Percentiles rank a stretch among this genome's conserved stretches.
These are phyloP conservation scores for Andricus quercusramuli DNA, from an alignment of 2,888 invertebrate species.

Conservation along the genomic window DNA sequence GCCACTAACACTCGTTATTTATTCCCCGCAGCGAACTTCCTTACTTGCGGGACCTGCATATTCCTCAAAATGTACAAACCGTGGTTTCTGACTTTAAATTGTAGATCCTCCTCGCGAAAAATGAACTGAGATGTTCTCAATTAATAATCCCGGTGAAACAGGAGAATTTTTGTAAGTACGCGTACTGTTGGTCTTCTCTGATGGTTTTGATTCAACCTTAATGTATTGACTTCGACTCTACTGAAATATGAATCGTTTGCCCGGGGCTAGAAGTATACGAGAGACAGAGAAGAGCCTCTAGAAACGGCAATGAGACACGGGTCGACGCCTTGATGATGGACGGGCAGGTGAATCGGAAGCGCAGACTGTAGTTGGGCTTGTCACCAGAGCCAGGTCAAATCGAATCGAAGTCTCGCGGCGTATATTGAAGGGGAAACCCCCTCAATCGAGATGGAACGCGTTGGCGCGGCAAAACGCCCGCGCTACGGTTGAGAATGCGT, in stretches of 20 bases:
- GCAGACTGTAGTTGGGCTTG: slow-evolving; percentile 47
- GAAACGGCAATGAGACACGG: slow-evolving; percentile 45
- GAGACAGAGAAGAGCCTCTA: neutral
- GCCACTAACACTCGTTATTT: slow-evolving; percentile 40
- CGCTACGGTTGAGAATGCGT: slow-evolving; percentile 60
- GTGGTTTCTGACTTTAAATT: neutral
- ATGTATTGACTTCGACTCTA: too few species aligned
- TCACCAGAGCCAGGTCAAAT: slow-evolving; percentile 56
- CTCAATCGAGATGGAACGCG: slow-evolving; percentile 62
- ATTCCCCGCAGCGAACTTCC: slow-evolving; percentile 25
- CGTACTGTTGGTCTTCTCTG: neutral
- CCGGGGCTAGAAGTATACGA: neutral
- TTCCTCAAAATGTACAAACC: neutral
- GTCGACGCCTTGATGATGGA: slow-evolving; percentile 59
- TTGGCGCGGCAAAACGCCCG: slow-evolving; percentile 68
- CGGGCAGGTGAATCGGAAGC: slow-evolving; percentile 58
- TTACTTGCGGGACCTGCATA: slow-evolving; percentile 2
- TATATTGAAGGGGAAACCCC: slow-evolving; percentile 46
- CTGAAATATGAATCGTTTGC: neutral
- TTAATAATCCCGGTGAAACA: too few species aligned
- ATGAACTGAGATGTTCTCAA: too few species aligned
- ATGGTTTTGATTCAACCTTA: neutral
- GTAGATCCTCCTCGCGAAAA: neutral
- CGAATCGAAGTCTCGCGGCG: slow-evolving; percentile 52
- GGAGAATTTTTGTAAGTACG: too few species aligned